These are phyloP conservation scores for Vombatus ursinus DNA, from an alignment of 2,113 vertebrate species.

Conservation along the genomic window DNA sequence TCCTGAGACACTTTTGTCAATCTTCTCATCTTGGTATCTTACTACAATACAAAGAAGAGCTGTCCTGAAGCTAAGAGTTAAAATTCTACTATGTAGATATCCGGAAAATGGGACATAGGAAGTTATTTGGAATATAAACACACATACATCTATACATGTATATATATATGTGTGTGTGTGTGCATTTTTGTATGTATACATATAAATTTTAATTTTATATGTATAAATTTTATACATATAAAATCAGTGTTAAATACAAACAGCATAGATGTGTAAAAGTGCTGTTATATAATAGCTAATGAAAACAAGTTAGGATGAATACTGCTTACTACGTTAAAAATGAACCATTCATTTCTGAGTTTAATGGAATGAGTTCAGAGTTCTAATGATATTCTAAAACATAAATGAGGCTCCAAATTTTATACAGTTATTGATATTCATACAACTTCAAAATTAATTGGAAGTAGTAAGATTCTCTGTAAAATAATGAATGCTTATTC, in stretches of 20 bases:
- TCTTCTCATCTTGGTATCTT: neutral
- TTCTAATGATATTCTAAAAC: neutral
- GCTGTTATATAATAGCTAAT: neutral
- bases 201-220: neutral
- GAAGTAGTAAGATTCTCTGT: slow-evolving; percentile 32
- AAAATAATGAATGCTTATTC: slow-evolving; percentile 2
- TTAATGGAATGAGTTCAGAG: slow-evolving; percentile 24
- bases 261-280: neutral
- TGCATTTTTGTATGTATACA: too few species aligned
- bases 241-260: neutral
- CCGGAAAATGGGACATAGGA: neutral
- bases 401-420: neutral
- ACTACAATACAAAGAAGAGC: slow-evolving; percentile 20
- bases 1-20: slow-evolving; percentile 32
- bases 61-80: slow-evolving; percentile 2
- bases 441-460: slow-evolving; percentile 9
- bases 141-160: neutral
- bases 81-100: slow-evolving; percentile 28
- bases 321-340: slow-evolving; percentile 11
- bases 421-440: neutral
- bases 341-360: slow-evolving; percentile 19
- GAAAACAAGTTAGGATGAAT: slow-evolving; percentile 36
- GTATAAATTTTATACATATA: neutral
- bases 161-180: too few species aligned
- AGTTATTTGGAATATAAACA: neutral